Evolutionary conservation across 2,797 vertebrate genomes (phyloP).

Genomic region (Crossoptilon crossoptilon): DNA sequence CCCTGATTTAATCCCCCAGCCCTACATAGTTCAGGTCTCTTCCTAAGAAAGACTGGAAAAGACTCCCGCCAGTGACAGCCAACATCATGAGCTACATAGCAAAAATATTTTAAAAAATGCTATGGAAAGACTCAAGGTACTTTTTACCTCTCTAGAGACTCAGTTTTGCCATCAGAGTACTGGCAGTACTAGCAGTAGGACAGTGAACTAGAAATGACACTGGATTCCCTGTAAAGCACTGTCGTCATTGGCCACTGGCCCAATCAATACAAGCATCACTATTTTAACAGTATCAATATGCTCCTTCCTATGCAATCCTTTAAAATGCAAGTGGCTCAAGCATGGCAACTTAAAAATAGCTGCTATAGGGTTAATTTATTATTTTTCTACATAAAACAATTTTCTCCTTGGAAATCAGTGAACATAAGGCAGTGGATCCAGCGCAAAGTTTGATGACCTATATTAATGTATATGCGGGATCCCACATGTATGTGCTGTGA

Average conservation of each 20-base stretch:
- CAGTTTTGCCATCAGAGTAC: not conserved
- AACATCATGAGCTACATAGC: constrained; percentile 19
- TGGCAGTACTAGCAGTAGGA: not conserved
- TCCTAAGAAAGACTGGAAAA: not conserved
- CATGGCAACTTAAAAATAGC: not conserved
- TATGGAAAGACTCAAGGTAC: constrained; percentile 11
- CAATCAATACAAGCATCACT: not conserved
- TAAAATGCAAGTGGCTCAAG: not conserved
- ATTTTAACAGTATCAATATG: not conserved
- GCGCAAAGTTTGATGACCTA: not conserved
- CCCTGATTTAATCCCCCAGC: not conserved
- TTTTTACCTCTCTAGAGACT: not conserved
- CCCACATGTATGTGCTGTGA: not conserved
- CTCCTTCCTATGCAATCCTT: not conserved
- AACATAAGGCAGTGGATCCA: not conserved
- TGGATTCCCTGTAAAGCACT: not conserved
- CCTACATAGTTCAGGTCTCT: not conserved
- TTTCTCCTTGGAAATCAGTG: not conserved
- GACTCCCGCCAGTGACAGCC: not conserved
- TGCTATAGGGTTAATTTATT: not conserved
- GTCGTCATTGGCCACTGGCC: not conserved
- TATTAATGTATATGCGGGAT: not conserved
- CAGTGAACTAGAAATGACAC: not conserved
- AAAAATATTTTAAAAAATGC: not conserved
- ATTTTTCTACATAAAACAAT: not conserved